phyloP scores from a whole-genome alignment of 2,888 invertebrate genomes.

The Salticus scenicus region DNA sequence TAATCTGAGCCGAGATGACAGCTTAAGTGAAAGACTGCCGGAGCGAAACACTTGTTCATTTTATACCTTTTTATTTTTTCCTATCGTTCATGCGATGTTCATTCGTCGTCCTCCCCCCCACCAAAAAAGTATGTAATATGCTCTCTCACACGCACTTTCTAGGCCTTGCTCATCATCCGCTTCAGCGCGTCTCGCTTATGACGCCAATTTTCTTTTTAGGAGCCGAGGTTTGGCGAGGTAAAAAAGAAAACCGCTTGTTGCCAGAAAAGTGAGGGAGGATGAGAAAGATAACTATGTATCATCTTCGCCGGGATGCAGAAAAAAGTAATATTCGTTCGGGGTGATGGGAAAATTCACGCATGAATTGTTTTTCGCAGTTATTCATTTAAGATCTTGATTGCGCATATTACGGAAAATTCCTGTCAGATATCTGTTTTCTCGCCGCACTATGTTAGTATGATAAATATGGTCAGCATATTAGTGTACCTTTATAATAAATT shows the following conservation, averaged over 20 bases:
- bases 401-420: too few relatives aligned
- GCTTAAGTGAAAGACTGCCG: slow-evolving; percentile 47
- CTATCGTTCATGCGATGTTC: neutral
- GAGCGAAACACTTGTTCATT: slow-evolving; percentile 36
- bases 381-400: neutral
- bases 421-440: too few relatives aligned
- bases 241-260: too few relatives aligned
- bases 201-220: neutral
- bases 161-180: slow-evolving; percentile 43
- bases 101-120: neutral
- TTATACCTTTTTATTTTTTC: slow-evolving; percentile 13
- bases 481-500: too few relatives aligned
- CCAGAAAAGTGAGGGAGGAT: neutral
- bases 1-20: slow-evolving; percentile 33
- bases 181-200: slow-evolving; percentile 19
- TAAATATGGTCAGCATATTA: too few relatives aligned
- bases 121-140: neutral
- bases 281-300: neutral
- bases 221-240: neutral
- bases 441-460: too few relatives aligned
- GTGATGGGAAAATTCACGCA: neutral
- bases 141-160: slow-evolving; percentile 11
- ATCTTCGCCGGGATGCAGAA: neutral
- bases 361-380: neutral
- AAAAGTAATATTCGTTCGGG: too few relatives aligned